These are phyloP conservation scores for Gortyna flavago DNA, from an alignment of 2,888 invertebrate genomes.

Conservation along the genomic window DNA sequence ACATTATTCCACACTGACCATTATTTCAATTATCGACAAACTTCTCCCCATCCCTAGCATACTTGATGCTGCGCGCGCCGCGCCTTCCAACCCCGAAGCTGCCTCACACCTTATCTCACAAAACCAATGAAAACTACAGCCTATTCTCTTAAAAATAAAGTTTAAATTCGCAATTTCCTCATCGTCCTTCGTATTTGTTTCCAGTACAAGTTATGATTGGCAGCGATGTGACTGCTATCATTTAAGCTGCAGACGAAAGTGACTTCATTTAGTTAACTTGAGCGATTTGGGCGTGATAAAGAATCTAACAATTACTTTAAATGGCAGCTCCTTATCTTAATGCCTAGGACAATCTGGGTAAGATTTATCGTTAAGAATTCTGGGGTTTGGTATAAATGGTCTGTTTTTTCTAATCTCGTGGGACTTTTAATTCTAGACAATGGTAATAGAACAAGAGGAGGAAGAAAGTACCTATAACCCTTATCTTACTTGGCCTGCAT, in stretches of 20 bases:
- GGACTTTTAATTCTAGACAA: not conserved
- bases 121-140: conserved; percentile 68
- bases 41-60: conserved; percentile 71
- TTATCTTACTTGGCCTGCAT: not conserved
- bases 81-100: conserved; percentile 76
- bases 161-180: conserved; percentile 43
- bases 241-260: conserved; percentile 37
- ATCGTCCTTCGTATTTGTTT: conserved; percentile 64
- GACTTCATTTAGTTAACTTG: conserved; percentile 42
- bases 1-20: not conserved
- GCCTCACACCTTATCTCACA: conserved; percentile 80
- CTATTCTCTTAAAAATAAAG: conserved; percentile 59
- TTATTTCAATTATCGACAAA: conserved; percentile 55
- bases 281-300: conserved; percentile 29
- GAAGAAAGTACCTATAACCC: too few relatives aligned
- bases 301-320: conserved; percentile 39
- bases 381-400: not conserved
- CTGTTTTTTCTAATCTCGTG: conserved; percentile 2
- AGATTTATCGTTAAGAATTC: not conserved
- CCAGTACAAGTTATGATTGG: conserved; percentile 74
- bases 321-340: conserved; percentile 22
- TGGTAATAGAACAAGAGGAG: not conserved
- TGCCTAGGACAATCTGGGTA: conserved; percentile 1
- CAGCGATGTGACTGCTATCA: conserved; percentile 61
- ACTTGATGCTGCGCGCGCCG: conserved; percentile 85